These are phyloP conservation scores for Hirundichthys speculiger DNA, from an alignment of 2,113 vertebrate genomes.

Conservation along the genomic window DNA sequence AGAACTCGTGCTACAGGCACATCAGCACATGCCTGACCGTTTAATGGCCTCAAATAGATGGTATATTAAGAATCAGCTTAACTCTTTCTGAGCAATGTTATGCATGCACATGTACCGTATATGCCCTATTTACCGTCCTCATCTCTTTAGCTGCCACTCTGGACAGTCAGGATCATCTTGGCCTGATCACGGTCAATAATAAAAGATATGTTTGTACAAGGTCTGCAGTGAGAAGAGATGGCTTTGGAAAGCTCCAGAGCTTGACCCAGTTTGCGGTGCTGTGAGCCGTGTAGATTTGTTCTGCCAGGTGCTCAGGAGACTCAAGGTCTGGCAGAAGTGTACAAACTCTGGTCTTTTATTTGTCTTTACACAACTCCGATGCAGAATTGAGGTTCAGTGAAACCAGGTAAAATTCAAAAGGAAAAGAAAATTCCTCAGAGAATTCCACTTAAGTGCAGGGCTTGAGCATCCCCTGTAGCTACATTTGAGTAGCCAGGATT, in stretches of 20 bases:
- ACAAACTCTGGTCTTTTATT: not conserved
- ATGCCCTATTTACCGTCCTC: not conserved
- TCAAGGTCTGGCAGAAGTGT: slow-evolving; percentile 16
- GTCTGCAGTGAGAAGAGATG: slow-evolving; percentile 37
- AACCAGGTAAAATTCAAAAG: too few relatives aligned
- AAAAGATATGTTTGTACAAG: slow-evolving; percentile 54
- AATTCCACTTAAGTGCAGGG: not conserved
- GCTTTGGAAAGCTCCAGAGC: slow-evolving; percentile 35
- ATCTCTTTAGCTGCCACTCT: not conserved
- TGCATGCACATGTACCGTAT: not conserved
- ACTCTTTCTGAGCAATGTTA: too few relatives aligned
- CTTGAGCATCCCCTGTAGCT: not conserved
- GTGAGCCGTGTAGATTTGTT: slow-evolving; percentile 44
- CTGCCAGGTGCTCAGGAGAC: slow-evolving; percentile 38
- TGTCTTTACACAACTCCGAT: not conserved
- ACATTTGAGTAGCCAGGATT: not conserved
- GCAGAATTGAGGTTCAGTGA: too few relatives aligned
- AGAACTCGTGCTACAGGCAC: too few relatives aligned
- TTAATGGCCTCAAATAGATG: not conserved
- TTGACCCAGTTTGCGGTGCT: slow-evolving; percentile 60
- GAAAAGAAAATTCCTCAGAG: fast-evolving
- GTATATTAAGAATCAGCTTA: not conserved
- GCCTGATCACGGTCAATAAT: slow-evolving; percentile 36
- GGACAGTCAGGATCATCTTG: slow-evolving; percentile 17
- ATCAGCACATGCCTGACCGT: not conserved